These are phyloP conservation scores for Actinernus sp. DNA, from an alignment of 92 coral and sea anemone species.

Conservation along the genomic window DNA sequence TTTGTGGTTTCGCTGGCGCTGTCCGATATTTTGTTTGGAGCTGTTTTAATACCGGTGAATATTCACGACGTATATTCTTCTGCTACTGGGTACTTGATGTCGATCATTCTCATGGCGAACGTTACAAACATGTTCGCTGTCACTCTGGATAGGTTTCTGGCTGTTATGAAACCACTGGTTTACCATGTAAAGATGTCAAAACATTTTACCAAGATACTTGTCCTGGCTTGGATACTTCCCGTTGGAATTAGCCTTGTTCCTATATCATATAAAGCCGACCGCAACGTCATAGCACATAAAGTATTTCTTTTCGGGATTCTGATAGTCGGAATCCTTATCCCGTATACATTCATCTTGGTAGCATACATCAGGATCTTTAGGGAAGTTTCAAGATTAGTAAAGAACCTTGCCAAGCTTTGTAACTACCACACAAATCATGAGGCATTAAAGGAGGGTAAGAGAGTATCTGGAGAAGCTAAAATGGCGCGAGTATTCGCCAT, in stretches of 20 bases:
- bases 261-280: slow-evolving; percentile 33
- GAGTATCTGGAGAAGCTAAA: slow-evolving; percentile 79
- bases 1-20: slow-evolving; percentile 81
- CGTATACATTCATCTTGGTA: slow-evolving; percentile 72
- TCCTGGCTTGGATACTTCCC: slow-evolving; percentile 71
- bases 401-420: slow-evolving; percentile 58
- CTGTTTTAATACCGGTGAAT: slow-evolving; percentile 68
- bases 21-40: slow-evolving; percentile 79
- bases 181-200: slow-evolving; percentile 79
- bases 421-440: slow-evolving; percentile 38
- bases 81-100: slow-evolving; percentile 48
- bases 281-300: slow-evolving; percentile 9
- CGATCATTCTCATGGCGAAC: slow-evolving; percentile 75
- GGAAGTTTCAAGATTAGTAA: slow-evolving; percentile 74
- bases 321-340: slow-evolving; percentile 58
- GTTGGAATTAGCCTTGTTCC: slow-evolving; percentile 62
- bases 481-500: slow-evolving; percentile 84
- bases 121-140: slow-evolving; percentile 87
- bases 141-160: slow-evolving; percentile 82
- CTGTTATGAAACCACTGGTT: slow-evolving; percentile 75
- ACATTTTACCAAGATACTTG: slow-evolving; percentile 62
- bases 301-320: slow-evolving; percentile 66
- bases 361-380: slow-evolving; percentile 79
- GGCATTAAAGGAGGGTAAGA: slow-evolving; percentile 66
- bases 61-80: slow-evolving; percentile 29